These are phyloP conservation scores for Eonycteris spelaea DNA, from an alignment of 2,113 vertebrate species.

Conservation along the genomic window DNA sequence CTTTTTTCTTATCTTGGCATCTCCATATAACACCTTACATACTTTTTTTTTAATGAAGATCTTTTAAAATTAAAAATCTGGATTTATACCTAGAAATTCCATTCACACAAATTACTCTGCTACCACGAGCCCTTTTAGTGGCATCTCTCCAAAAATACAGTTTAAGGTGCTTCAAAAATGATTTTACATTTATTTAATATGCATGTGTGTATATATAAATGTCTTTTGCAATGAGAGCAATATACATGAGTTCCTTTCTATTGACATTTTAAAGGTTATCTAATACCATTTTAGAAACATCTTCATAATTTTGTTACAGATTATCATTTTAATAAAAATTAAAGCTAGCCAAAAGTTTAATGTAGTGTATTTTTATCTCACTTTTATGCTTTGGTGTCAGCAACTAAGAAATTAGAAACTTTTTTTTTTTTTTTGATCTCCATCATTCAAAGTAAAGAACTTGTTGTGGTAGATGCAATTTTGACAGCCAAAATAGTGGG, in stretches of 20 bases:
- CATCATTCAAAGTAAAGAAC: not conserved
- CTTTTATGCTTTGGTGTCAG: not conserved
- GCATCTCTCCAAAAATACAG: not conserved
- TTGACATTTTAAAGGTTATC: not conserved
- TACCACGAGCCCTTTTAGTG: not conserved
- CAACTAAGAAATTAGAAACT: not conserved
- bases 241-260: not conserved
- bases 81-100: not conserved
- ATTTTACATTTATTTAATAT: not conserved
- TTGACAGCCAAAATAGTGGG: not conserved
- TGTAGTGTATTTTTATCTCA: not conserved
- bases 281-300: not conserved
- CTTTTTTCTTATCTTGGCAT: not conserved
- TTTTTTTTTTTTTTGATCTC: not conserved
- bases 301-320: not conserved
- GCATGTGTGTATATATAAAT: fast-evolving
- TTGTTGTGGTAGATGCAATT: not conserved
- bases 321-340: not conserved
- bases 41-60: not conserved
- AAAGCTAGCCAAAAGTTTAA: not conserved
- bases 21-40: not conserved
- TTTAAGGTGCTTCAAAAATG: not conserved
- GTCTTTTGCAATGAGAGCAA: not conserved
- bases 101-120: not conserved
- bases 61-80: not conserved